Evolutionary conservation across 2,113 vertebrate species (phyloP), one percentile per base, ranked within the genome.

Genomic region (Anolis sagrei): DNA sequence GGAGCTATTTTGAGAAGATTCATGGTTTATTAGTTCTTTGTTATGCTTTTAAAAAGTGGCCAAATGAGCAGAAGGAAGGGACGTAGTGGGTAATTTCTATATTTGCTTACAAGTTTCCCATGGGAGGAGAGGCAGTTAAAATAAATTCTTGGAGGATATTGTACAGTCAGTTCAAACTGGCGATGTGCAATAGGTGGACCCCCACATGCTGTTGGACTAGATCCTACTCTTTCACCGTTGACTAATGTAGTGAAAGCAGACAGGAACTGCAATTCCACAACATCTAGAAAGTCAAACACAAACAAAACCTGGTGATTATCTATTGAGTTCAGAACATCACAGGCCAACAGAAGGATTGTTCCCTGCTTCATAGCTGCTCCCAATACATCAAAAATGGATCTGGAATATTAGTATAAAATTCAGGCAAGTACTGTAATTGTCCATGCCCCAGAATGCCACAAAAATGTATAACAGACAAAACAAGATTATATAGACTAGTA

Each of bases 91-190:
- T 83, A 75, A 5, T 8, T n/a, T 70, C 76, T 64, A 64, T 66
- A 86, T 80, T 9, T 85, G 89, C 29, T 11, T 78, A 80, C n/a
- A 58, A 70, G 77, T 88, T 89, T 1, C 2, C 11, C 76, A 69
- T 29, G 36, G 6, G 8, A 29, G 25, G 27, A 27, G 66, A 7
- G 25, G 27, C 36, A 48, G 14, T 49, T 29, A 68, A 80, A 49
- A 68, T 48, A 68, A n/a, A 48, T 68, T 29, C 14, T 48, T 44
- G 14, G 5, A 13, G 64, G 44, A 7, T 32, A 7, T 51, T 23
- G 4, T 48, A 23, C 2, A 32, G 51, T 4, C 25, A 21, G 54
- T 14, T 72, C 34, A 82, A 54, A 23, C 48, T 34, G 36, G 54
- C 3, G 10, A 10, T 68, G 64, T 27, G 64, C 25, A 64, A 64